Evolutionary conservation across 2,888 invertebrate species (phyloP), one percentile per base, ranked within the genome.

Genomic region (Agriopis marginaria): DNA sequence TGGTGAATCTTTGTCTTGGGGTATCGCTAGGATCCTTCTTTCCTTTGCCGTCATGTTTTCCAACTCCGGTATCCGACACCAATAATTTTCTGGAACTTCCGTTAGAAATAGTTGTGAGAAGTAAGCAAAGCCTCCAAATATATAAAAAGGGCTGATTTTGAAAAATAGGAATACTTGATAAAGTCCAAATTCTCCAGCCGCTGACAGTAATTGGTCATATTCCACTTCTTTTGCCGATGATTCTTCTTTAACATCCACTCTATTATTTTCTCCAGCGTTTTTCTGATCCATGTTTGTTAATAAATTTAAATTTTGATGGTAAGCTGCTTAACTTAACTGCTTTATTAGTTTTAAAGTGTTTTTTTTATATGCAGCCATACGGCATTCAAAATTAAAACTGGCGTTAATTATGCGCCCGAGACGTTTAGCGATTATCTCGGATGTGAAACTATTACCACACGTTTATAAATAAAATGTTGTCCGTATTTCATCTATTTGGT

Each of bases 101-200:
- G 87, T 87, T 60, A 87, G 79, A 60, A 87, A 86, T 53, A 87
- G 70, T 67, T 87, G 87, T 0, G 82, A 74, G 71, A 81, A 87
- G 68, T 86, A 87, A 0, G 79, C 79, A 56, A 83, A 84, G 0
- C 80, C 83, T 45, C 84, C 85, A 64, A 78, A 87, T 3, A 80
- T 71, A 71, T 84, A 86, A 69, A 86, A 87, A 0, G 87, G 86
- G 68, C 80, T 80, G 1, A 83, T 82, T 1, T 82, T 78, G 9
- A 84, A 68, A 67, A 86, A 84, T 1, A 87, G 73, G 7, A 80
- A 47, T 42, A 82, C 58, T 71, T 87, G 87, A 63, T 87, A 87
- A 3, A 74, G 71, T n/a, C 87, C 86, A 49, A 85, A 80, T 74
- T 86, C 83, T 9, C 87, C 87, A 59, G 86, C 87, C 7, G 81